phyloP scores from a whole-genome alignment of 1,140 invertebrate species.

The Calosoma granatense region DNA sequence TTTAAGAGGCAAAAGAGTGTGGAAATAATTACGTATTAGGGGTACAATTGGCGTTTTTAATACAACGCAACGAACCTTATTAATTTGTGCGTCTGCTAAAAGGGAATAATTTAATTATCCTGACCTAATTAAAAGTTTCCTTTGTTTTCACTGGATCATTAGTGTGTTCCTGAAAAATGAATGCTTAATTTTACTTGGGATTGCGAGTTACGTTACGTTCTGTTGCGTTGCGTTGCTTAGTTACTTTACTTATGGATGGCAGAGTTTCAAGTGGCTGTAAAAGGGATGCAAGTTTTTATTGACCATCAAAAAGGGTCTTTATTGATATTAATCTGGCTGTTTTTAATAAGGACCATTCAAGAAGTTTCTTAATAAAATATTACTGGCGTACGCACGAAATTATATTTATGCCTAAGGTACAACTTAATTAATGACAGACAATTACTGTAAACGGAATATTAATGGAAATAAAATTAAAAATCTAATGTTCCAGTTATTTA shows the following conservation, averaged over 20 bases:
- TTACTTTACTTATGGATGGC: background rate
- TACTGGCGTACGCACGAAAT: too few relatives aligned
- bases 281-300: background rate
- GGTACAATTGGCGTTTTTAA: background rate
- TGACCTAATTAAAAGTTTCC: background rate
- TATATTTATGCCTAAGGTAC: too few relatives aligned
- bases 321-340: background rate
- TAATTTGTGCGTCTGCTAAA: slow-evolving; percentile 1
- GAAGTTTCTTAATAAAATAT: too few relatives aligned
- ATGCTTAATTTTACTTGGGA: background rate
- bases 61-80: background rate
- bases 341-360: too few relatives aligned
- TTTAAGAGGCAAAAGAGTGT: background rate
- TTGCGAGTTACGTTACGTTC: too few relatives aligned
- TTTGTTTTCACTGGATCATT: background rate
- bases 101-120: slow-evolving; percentile 5
- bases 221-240: too few relatives aligned
- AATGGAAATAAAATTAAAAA: too few relatives aligned
- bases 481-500: too few relatives aligned
- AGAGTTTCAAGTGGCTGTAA: background rate
- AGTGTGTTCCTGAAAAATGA: background rate
- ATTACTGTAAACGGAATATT: too few relatives aligned
- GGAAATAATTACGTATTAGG: background rate
- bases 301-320: background rate
- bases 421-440: too few relatives aligned